Conservation (phyloP, 2,113 vertebrate species). For the Candoia aspera region DNA sequence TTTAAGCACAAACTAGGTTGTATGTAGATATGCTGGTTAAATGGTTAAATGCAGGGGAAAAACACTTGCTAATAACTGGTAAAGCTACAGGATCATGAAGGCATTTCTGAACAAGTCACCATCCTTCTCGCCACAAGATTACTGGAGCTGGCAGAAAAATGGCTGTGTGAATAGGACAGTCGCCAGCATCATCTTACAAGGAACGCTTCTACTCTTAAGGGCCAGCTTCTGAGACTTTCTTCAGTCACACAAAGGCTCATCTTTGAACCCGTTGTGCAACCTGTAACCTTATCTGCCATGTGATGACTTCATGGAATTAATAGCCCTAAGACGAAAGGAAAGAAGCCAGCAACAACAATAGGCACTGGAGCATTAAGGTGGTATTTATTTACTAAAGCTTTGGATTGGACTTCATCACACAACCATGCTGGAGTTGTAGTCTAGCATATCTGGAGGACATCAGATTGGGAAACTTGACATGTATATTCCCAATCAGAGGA, state of each 20-base stretch:
- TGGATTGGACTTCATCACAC: background rate
- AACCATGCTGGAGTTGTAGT: background rate
- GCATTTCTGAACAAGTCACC: background rate
- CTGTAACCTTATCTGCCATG: constrained; percentile 8
- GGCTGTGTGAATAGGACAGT: background rate
- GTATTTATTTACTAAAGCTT: background rate
- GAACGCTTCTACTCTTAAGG: background rate
- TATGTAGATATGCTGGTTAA: background rate
- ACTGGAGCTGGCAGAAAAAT: background rate
- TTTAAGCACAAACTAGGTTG: background rate
- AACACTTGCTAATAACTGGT: background rate
- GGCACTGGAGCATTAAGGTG: background rate
- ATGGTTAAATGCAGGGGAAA: background rate
- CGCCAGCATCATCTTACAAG: background rate
- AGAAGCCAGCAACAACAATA: background rate
- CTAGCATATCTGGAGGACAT: background rate
- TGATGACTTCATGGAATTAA: background rate
- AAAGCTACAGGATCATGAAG: background rate
- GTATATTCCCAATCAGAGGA: background rate
- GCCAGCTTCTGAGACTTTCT: background rate
- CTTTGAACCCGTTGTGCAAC: constrained; percentile 1
- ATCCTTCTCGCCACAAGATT: background rate
- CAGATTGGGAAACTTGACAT: background rate
- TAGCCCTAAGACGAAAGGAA: background rate
- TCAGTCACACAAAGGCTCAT: background rate